Conservation (phyloP, 2,888 invertebrate species). For the Phragmatobia fuliginosa region DNA sequence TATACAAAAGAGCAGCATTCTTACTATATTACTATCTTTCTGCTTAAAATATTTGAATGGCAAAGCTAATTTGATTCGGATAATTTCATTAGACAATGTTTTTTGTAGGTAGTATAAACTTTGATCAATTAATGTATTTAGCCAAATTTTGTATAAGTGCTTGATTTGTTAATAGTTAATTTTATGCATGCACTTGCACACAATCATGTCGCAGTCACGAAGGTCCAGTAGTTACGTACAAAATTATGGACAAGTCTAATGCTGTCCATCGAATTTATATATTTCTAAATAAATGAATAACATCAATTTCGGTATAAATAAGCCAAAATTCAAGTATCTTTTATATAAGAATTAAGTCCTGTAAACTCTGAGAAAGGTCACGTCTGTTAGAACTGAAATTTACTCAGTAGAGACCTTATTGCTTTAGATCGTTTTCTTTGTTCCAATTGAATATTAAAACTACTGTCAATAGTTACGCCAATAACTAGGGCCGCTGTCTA, state of each 20-base stretch:
- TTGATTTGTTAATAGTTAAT: background rate
- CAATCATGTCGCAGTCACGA: too few relatives aligned
- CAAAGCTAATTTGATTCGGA: conserved; percentile 6
- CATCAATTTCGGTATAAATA: background rate
- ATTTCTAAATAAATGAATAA: background rate
- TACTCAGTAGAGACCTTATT: background rate
- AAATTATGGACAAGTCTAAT: too few relatives aligned
- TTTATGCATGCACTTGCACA: too few relatives aligned
- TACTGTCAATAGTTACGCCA: background rate
- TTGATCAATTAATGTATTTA: conserved; percentile 29
- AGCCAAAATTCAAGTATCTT: background rate
- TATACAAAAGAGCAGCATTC: background rate
- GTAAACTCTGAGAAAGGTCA: background rate
- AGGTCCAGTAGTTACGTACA: background rate
- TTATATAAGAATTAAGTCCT: background rate
- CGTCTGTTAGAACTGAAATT: background rate
- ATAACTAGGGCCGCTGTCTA: conserved; percentile 18
- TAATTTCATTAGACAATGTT: conserved; percentile 9
- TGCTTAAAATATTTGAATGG: background rate
- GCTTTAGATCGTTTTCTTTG: background rate
- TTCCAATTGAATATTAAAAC: background rate
- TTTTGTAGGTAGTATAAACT: conserved; percentile 16
- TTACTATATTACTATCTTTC: background rate
- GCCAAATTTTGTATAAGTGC: conserved; percentile 9
- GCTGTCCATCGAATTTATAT: too few relatives aligned